phyloP scores from a whole-genome alignment of 1,140 invertebrate species.

The Meteorus sp. region DNA sequence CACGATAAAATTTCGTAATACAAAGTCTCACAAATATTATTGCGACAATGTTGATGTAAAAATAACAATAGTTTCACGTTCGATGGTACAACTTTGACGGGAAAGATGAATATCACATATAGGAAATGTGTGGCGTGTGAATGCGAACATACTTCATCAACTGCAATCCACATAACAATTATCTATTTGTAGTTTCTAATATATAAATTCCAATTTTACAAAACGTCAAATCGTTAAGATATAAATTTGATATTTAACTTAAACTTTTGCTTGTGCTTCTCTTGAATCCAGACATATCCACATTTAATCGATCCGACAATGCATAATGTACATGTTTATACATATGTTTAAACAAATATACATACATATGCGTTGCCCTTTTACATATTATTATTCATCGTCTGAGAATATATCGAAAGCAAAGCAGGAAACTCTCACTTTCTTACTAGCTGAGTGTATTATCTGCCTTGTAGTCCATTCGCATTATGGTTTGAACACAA shows the following conservation, averaged over 20 bases:
- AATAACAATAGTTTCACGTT: conserved; percentile 36
- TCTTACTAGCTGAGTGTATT: too few species aligned
- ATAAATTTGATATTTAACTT: too few species aligned
- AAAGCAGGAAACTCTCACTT: conserved; percentile 42
- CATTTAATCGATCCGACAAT: too few species aligned
- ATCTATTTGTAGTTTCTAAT: too few species aligned
- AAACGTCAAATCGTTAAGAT: too few species aligned
- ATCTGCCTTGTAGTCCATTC: conserved; percentile 24
- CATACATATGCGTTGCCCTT: conserved; percentile 9
- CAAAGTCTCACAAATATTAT: conserved; percentile 36
- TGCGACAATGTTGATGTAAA: conserved; percentile 24
- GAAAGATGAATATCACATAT: conserved; percentile 44
- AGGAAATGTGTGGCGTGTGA: conserved; percentile 39
- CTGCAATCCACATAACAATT: neutral
- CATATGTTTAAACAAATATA: too few species aligned
- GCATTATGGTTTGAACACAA: conserved; percentile 23
- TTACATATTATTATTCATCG: conserved; percentile 8
- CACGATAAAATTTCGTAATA: conserved; percentile 31
- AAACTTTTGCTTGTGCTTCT: too few species aligned
- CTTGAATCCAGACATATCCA: too few species aligned
- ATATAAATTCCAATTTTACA: too few species aligned
- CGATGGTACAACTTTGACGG: conserved; percentile 35
- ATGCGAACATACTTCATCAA: conserved; percentile 32
- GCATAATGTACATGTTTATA: too few species aligned
- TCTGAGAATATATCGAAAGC: conserved; percentile 16